Conservation (phyloP, 2,888 invertebrate genomes). For the Spodoptera picta region DNA sequence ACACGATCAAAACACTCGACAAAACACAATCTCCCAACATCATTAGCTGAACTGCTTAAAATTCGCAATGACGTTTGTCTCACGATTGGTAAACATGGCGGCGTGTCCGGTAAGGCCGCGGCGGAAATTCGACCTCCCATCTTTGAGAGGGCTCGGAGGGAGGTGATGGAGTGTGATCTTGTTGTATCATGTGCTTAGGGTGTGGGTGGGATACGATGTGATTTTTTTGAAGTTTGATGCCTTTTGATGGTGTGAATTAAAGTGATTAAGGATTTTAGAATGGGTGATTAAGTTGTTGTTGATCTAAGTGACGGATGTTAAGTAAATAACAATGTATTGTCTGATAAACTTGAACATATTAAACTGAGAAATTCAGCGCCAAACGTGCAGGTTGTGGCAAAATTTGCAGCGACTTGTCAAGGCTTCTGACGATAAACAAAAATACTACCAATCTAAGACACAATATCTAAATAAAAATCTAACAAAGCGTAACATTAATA, state of each 20-base stretch:
- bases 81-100: conserved; percentile 88
- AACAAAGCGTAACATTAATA: background rate
- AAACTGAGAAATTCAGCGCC: no score
- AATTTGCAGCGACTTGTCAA: no score
- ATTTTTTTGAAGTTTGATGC: background rate
- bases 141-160: conserved; percentile 53
- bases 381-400: no score
- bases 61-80: conserved; percentile 82
- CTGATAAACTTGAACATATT: no score
- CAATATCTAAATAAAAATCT: background rate
- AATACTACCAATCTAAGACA: no score
- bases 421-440: no score
- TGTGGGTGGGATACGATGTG: conserved; percentile 6
- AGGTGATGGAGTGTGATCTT: conserved; percentile 48
- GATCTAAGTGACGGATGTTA: no score
- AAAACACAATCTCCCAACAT: conserved; percentile 54
- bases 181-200: conserved; percentile 37
- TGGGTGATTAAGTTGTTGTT: no score
- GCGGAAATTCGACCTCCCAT: conserved; percentile 84
- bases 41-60: conserved; percentile 78
- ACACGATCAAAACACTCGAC: background rate
- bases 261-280: no score
- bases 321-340: no score
- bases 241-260: no score
- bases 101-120: conserved; percentile 83